phyloP scores from a whole-genome alignment of 2,113 vertebrate genomes.

The Scolopax mira region DNA sequence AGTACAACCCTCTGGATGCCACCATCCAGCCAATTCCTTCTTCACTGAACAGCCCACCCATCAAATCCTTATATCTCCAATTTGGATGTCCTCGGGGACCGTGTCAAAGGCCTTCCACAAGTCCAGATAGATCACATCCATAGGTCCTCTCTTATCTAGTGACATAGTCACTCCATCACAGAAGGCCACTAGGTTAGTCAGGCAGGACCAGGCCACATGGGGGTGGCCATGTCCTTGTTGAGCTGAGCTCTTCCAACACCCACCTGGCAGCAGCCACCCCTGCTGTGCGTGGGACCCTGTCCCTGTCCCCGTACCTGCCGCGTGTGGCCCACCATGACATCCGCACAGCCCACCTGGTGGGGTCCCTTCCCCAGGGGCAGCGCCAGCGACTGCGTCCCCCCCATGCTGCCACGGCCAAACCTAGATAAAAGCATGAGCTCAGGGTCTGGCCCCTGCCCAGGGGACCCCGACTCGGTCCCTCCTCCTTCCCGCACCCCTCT shows the following conservation, averaged over 20 bases:
- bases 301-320: constrained; percentile 46
- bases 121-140: too few relatives aligned
- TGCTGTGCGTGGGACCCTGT: fast-evolving
- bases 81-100: too few relatives aligned
- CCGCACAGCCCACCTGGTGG: constrained; percentile 67
- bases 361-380: constrained; percentile 66
- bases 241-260: background rate
- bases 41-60: too few relatives aligned
- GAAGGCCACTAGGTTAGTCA: too few relatives aligned
- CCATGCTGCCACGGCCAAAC: constrained; percentile 38
- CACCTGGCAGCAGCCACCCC: background rate
- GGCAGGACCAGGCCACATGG: background rate
- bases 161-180: too few relatives aligned
- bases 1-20: too few relatives aligned
- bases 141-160: too few relatives aligned
- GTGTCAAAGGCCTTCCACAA: too few relatives aligned
- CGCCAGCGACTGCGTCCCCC: constrained; percentile 41
- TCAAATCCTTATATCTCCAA: too few relatives aligned
- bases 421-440: background rate
- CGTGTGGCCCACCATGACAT: constrained; percentile 73
- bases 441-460: fast-evolving
- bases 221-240: fast-evolving
- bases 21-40: too few relatives aligned
- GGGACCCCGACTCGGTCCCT: background rate
- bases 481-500: background rate